phyloP scores from a whole-genome alignment of 2,113 vertebrate genomes.

The Capricornis sumatraensis region DNA sequence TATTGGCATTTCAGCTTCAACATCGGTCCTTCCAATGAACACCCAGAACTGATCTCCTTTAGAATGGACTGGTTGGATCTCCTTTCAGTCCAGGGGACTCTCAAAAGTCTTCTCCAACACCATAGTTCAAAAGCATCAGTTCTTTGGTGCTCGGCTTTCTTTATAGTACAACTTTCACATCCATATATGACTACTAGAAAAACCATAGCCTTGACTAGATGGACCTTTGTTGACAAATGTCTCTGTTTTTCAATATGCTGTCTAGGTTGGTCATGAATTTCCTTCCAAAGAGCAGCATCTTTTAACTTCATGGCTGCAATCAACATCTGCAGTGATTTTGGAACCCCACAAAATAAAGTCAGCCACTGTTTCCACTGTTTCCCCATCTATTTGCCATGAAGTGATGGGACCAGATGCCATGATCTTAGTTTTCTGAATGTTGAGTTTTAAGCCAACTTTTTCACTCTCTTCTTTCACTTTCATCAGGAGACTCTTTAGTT shows the following conservation, averaged over 20 bases:
- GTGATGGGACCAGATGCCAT: neutral
- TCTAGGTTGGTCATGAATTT: neutral
- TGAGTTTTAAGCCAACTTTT: neutral
- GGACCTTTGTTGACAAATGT: neutral
- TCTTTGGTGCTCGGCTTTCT: neutral
- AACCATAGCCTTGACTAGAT: neutral
- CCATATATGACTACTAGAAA: neutral
- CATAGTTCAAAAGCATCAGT: neutral
- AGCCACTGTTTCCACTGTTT: neutral
- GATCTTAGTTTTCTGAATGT: neutral
- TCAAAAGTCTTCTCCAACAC: neutral
- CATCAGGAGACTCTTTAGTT: neutral
- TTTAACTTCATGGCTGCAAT: neutral
- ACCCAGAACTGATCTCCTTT: neutral
- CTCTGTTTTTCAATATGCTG: neutral
- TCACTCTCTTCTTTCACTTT: neutral
- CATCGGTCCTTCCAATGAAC: neutral
- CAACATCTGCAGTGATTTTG: neutral
- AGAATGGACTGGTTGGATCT: neutral
- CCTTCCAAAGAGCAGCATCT: neutral
- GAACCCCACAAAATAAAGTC: accelerated
- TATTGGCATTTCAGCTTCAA: neutral
- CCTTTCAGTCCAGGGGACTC: neutral
- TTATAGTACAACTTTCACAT: neutral
- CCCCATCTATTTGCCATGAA: neutral